These are phyloP conservation scores for Mythimna vitellina DNA, from an alignment of 2,888 invertebrate species.

Conservation along the genomic window DNA sequence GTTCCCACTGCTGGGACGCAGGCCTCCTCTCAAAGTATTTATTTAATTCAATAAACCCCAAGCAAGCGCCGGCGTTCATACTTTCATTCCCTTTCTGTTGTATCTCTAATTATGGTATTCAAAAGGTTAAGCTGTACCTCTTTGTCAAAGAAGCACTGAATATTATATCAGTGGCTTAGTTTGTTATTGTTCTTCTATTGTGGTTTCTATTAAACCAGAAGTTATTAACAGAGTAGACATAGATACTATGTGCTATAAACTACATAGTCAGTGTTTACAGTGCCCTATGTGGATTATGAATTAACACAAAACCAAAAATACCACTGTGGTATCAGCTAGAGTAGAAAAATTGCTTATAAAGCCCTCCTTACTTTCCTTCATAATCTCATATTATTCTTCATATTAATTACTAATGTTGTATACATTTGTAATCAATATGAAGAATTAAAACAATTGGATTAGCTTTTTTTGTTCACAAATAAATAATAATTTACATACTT, in stretches of 20 bases:
- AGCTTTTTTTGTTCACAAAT: not conserved
- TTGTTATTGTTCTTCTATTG: not conserved
- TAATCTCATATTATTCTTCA: not conserved
- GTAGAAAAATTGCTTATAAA: not conserved
- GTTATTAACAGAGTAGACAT: not conserved
- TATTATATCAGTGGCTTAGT: not conserved
- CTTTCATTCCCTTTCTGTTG: too few species aligned
- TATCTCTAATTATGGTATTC: too few species aligned
- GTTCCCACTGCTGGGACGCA: too few species aligned
- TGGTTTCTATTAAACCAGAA: not conserved
- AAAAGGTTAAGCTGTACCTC: not conserved
- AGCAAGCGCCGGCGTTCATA: too few species aligned
- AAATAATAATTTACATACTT: too few species aligned
- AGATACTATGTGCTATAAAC: not conserved
- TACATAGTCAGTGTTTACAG: not conserved
- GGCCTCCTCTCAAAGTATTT: too few species aligned
- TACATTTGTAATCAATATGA: too few species aligned
- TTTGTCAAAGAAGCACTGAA: not conserved
- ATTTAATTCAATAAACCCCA: not conserved
- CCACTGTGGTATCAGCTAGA: not conserved
- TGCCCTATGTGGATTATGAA: not conserved
- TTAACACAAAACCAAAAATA: conserved; percentile 1
- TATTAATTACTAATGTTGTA: too few species aligned
- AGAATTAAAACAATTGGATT: not conserved
- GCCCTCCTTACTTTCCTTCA: not conserved